phyloP scores from a whole-genome alignment of 1,140 invertebrate genomes.

The Wiebesia pumilae region DNA sequence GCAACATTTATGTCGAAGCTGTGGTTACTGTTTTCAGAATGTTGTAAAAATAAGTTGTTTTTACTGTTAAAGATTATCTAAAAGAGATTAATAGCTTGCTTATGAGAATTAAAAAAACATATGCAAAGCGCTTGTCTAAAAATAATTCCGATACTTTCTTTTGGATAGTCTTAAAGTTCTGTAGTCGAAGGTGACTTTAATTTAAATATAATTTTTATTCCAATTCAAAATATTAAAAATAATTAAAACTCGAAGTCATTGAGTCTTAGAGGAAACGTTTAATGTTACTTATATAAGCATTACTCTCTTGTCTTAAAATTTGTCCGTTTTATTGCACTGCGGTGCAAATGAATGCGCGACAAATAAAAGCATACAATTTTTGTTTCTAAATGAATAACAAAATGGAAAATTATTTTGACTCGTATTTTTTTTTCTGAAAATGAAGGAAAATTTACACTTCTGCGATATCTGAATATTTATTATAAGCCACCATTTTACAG shows the following conservation, averaged over 20 bases:
- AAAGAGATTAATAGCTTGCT: background rate
- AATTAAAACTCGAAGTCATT: no score
- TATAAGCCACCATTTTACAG: background rate
- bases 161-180: background rate
- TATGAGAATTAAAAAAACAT: background rate
- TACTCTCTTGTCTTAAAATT: background rate
- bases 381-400: background rate
- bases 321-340: background rate
- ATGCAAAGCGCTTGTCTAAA: background rate
- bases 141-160: constrained; percentile 21
- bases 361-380: background rate
- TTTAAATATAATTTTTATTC: constrained; percentile 17
- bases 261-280: background rate
- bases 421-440: no score
- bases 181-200: background rate
- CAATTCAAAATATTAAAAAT: background rate
- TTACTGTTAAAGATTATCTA: background rate
- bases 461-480: no score
- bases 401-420: background rate
- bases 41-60: constrained; percentile 2
- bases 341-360: background rate
- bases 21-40: background rate
- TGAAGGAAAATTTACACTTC: no score
- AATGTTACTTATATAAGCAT: background rate
- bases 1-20: background rate